Conservation (phyloP, 2,888 invertebrate genomes). For the Eristalis pertinax region DNA sequence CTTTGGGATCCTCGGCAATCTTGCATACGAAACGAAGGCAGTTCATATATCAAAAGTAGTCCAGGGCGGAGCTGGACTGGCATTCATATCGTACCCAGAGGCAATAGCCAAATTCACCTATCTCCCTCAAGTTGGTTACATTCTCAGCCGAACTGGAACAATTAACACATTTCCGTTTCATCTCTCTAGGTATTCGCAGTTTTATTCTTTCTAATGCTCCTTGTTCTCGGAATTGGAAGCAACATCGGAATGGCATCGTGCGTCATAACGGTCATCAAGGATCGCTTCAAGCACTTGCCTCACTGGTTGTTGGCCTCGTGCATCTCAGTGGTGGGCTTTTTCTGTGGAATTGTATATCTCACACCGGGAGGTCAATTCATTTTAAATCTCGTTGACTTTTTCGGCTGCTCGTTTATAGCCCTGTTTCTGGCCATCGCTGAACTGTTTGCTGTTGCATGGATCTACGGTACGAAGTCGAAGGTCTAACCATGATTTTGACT, state of each 20-base stretch:
- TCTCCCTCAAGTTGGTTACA: slow-evolving; percentile 82
- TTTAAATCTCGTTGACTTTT: slow-evolving; percentile 87
- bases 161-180: background rate
- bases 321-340: slow-evolving; percentile 82
- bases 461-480: slow-evolving; percentile 84
- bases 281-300: slow-evolving; percentile 81
- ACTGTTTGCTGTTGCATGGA: slow-evolving; percentile 87
- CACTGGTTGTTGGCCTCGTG: slow-evolving; percentile 83
- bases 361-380: slow-evolving; percentile 89
- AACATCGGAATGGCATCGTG: slow-evolving; percentile 82
- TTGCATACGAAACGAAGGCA: slow-evolving; percentile 85
- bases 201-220: slow-evolving; percentile 84
- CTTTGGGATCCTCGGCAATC: slow-evolving; percentile 91
- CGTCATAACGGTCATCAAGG: slow-evolving; percentile 82
- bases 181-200: slow-evolving; percentile 81
- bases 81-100: slow-evolving; percentile 88
- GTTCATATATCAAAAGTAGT: slow-evolving; percentile 86
- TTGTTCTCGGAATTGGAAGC: slow-evolving; percentile 83
- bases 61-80: slow-evolving; percentile 89
- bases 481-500: background rate
- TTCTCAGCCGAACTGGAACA: background rate
- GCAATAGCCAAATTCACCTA: slow-evolving; percentile 83
- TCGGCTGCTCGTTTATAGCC: slow-evolving; percentile 89
- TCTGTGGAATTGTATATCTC: slow-evolving; percentile 84
- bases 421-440: slow-evolving; percentile 86